Evolutionary conservation across 2,797 vertebrate genomes (phyloP).

Genomic region (Tachyglossus aculeatus): DNA sequence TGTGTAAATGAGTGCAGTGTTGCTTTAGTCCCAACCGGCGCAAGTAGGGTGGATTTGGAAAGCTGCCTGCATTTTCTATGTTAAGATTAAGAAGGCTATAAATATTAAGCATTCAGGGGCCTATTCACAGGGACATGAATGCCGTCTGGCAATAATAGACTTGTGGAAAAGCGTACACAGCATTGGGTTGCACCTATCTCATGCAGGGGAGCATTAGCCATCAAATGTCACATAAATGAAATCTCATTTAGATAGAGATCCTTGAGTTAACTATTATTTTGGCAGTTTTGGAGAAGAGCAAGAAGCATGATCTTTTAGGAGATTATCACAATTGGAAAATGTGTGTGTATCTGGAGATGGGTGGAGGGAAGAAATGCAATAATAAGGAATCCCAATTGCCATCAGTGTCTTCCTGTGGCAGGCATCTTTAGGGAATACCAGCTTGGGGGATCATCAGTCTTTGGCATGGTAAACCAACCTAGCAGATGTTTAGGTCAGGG

Average conservation of each 20-base stretch:
- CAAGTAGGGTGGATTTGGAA: conserved; percentile 21
- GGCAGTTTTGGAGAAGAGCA: background rate
- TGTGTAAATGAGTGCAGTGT: background rate
- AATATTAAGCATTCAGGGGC: background rate
- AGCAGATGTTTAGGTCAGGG: too few relatives aligned
- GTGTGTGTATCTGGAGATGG: too few relatives aligned
- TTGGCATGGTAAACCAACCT: too few relatives aligned
- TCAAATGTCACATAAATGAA: conserved; percentile 2
- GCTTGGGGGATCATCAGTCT: too few relatives aligned
- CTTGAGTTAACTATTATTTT: conserved; percentile 24
- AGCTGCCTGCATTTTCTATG: background rate
- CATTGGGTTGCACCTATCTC: background rate
- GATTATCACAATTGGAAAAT: too few relatives aligned
- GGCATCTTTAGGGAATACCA: too few relatives aligned
- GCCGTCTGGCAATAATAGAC: background rate
- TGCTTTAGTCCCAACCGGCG: too few relatives aligned
- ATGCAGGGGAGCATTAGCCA: background rate
- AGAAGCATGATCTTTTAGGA: background rate
- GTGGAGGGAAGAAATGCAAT: too few relatives aligned
- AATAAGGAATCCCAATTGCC: too few relatives aligned
- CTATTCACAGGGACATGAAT: background rate
- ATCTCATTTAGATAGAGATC: background rate
- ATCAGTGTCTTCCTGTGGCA: too few relatives aligned
- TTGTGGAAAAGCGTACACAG: conserved; percentile 10
- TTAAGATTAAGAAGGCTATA: background rate